Conservation (phyloP, 2,797 vertebrate genomes). For the Mus spretus region DNA sequence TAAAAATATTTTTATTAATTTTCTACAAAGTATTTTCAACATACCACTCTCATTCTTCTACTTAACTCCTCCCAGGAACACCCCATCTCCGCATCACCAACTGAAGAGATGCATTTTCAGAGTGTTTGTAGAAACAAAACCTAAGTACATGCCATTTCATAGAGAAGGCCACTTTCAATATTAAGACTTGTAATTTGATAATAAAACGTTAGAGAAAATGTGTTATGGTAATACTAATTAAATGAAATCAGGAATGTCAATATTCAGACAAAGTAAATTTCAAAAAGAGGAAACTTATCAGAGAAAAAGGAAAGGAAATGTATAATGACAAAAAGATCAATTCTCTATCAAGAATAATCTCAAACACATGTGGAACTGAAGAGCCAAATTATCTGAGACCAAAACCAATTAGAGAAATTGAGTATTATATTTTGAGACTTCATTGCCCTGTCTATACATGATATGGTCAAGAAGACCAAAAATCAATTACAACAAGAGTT, state of each 20-base stretch:
- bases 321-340: background rate
- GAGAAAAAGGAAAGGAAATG: background rate
- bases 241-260: background rate
- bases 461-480: conserved; percentile 51
- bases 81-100: too few species aligned
- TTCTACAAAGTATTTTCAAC: too few species aligned
- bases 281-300: conserved; percentile 1
- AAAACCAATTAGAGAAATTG: conserved; percentile 8
- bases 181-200: conserved; percentile 21
- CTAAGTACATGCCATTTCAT: background rate
- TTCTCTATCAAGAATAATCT: conserved; percentile 40
- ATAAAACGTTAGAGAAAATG: background rate
- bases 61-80: too few species aligned
- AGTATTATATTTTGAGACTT: conserved; percentile 7
- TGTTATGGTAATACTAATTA: background rate
- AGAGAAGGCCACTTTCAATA: conserved; percentile 15
- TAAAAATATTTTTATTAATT: background rate
- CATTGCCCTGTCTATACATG: conserved; percentile 37
- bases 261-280: conserved; percentile 18
- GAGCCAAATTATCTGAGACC: conserved; percentile 11
- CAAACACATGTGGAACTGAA: conserved; percentile 8
- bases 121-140: background rate
- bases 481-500: conserved; percentile 60
- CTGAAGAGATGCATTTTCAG: background rate
- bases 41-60: too few species aligned